phyloP scores from a whole-genome alignment of 1,140 invertebrate genomes.

The Drosophila ercepeae region DNA sequence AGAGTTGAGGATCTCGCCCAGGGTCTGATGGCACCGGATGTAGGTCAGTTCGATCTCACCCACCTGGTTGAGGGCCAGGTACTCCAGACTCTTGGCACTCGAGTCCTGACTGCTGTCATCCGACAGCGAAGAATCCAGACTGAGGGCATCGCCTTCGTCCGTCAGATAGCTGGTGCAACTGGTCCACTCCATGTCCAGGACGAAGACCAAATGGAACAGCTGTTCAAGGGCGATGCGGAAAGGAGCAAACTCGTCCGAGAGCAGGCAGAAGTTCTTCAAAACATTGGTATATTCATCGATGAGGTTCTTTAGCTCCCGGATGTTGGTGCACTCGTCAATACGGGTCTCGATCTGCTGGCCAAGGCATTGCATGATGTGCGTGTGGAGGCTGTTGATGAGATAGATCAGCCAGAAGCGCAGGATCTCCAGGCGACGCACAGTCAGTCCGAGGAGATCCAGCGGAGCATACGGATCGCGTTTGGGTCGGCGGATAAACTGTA shows the following conservation, averaged over 20 bases:
- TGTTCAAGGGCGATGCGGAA: constrained; percentile 67
- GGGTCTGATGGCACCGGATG: constrained; percentile 70
- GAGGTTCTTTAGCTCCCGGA: constrained; percentile 50
- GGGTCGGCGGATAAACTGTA: constrained; percentile 53
- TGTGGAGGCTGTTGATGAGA: constrained; percentile 63
- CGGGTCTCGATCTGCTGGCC: constrained; percentile 54
- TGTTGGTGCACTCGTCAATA: constrained; percentile 40
- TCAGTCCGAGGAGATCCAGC: constrained; percentile 62
- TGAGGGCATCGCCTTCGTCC: constrained; percentile 52
- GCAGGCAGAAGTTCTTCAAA: constrained; percentile 63
- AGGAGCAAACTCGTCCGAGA: constrained; percentile 34
- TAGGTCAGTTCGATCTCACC: constrained; percentile 72
- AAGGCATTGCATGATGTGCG: constrained; percentile 63
- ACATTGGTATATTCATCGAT: constrained; percentile 45
- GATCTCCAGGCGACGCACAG: constrained; percentile 75
- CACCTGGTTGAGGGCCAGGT: constrained; percentile 60
- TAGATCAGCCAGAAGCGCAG: constrained; percentile 81
- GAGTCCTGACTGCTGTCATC: background rate
- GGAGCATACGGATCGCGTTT: constrained; percentile 33
- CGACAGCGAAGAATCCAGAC: constrained; percentile 11
- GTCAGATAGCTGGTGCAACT: constrained; percentile 43
- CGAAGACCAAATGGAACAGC: constrained; percentile 56
- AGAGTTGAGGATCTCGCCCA: constrained; percentile 53
- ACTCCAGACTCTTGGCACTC: constrained; percentile 27
- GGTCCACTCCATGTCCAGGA: constrained; percentile 64